Conservation (phyloP, 1,140 invertebrate genomes). For the Holcopasites calliopsidis region DNA sequence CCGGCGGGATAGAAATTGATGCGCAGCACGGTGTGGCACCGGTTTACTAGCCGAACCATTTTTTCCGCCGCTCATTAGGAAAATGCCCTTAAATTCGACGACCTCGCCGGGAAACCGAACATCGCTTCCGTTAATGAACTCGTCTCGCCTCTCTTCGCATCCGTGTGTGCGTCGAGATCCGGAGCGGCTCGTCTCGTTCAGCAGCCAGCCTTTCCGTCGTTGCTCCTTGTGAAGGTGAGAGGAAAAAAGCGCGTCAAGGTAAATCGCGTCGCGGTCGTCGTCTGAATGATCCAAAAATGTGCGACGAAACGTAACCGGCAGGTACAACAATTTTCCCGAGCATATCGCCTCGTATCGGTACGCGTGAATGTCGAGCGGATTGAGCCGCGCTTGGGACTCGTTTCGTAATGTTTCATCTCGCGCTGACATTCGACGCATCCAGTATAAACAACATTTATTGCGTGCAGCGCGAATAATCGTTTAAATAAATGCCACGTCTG, state of each 20-base stretch:
- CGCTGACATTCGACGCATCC: slow-evolving; percentile 56
- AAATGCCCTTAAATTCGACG: slow-evolving; percentile 55
- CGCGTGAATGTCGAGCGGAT: background rate
- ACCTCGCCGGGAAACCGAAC: slow-evolving; percentile 37
- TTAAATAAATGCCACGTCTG: slow-evolving; percentile 55
- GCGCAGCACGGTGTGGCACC: background rate
- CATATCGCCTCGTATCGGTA: slow-evolving; percentile 16
- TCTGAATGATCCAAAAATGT: slow-evolving; percentile 1
- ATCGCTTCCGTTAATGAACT: slow-evolving; percentile 49
- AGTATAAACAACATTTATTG: slow-evolving; percentile 49
- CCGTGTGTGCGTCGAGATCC: slow-evolving; percentile 7
- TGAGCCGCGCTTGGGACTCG: too few relatives aligned
- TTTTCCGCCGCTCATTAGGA: slow-evolving; percentile 53
- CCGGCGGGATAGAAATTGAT: slow-evolving; percentile 1
- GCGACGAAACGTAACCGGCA: slow-evolving; percentile 21
- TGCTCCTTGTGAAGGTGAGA: background rate
- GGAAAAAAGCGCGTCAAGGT: background rate
- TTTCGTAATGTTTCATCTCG: slow-evolving; percentile 28
- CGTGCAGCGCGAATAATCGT: slow-evolving; percentile 51
- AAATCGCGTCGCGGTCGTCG: background rate
- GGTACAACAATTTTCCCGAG: slow-evolving; percentile 19
- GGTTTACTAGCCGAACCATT: background rate
- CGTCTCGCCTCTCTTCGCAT: background rate
- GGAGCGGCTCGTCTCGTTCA: slow-evolving; percentile 1
- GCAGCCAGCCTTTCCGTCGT: too few relatives aligned